Base-by-base conservation (phyloP, 2,113 vertebrate species). In the Toxotes chatareus region DNA sequence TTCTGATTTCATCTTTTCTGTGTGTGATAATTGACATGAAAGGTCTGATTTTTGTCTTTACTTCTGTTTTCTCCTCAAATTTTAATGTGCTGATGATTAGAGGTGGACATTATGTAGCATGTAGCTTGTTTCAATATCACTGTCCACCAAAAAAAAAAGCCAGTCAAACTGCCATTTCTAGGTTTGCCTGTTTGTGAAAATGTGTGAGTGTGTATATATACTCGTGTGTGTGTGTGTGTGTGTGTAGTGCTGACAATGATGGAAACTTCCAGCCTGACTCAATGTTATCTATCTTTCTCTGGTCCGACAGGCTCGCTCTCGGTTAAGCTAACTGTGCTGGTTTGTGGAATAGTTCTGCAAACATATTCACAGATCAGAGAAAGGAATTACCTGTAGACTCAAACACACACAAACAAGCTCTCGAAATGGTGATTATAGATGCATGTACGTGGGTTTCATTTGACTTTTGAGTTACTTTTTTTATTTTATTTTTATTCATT, bases 221-320 rank as follows among this genome's bases (percentile, higher is more conserved):
- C 42, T 10, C 38, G 23, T 72, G 63, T 38, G 71, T 44, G 68
- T 61, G 32, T 73, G 51, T 53, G 53, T n/a, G 64, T 32, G 76
- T 69, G 23, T 66, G 71, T 83, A 89, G 79, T 91, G 88, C 27
- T 38, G 76, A 90, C 85, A 87, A 72, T 88, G 83, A 93, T 96
- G 94, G 93, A 90, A 90, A 94, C 91, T 85, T 92, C 82, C 83
- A 95, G 95, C 94, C 96, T 97, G 96, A 98, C 97, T 97, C 97
- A 97, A 97, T 97, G 95, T 96, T 97, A 96, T 98, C 96, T 97
- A 96, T 98, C 95, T 99, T 96, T 99, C 96, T 99, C 96, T 98
- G 98, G 98, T 98, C 93, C 96, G 97, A 99, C 97, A 99, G 98
- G 98, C 96, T 98, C 96, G 94, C 96, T 97, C 96, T 97, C 96